Evolutionary conservation across 1,140 invertebrate genomes (phyloP).

Genomic region (Arctopsyche grandis): DNA sequence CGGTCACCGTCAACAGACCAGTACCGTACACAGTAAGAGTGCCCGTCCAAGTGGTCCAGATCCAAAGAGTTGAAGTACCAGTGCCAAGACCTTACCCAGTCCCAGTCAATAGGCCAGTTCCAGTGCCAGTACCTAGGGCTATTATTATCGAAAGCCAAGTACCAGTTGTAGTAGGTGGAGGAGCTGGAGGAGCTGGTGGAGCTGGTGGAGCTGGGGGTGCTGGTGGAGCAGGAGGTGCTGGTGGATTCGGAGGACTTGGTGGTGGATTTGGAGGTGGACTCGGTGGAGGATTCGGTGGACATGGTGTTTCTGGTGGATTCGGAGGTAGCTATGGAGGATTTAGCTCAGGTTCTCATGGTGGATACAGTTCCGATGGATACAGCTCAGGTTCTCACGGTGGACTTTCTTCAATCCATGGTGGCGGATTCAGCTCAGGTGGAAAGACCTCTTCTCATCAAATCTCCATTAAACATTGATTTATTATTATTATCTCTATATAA

Average conservation of each 20-base stretch:
- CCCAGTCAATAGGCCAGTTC: conserved; percentile 57
- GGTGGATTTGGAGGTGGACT: too few species aligned
- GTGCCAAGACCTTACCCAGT: conserved; percentile 58
- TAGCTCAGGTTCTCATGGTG: not conserved
- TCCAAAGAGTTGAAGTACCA: conserved; percentile 48
- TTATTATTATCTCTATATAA: too few species aligned
- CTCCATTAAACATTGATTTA: conserved; percentile 35
- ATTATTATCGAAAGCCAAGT: conserved; percentile 64
- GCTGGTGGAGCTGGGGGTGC: not conserved
- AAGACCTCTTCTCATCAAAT: conserved; percentile 27
- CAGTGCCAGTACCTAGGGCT: conserved; percentile 61
- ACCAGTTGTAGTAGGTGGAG: conserved; percentile 56
- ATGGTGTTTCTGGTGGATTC: too few species aligned
- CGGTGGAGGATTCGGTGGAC: conserved; percentile 4
- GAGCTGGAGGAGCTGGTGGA: conserved; percentile 4
- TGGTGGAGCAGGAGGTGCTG: not conserved
- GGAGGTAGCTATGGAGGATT: conserved; percentile 19
- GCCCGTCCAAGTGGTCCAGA: conserved; percentile 65
- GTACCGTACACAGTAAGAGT: conserved; percentile 67
- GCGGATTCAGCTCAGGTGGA: not conserved
- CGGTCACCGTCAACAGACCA: conserved; percentile 62
- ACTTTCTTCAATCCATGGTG: too few species aligned
- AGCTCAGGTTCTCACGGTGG: too few species aligned
- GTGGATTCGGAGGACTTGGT: too few species aligned
- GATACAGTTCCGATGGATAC: not conserved